Conservation (phyloP, 92 coral and sea anemone species). For the Isaurus tuberculatus region DNA sequence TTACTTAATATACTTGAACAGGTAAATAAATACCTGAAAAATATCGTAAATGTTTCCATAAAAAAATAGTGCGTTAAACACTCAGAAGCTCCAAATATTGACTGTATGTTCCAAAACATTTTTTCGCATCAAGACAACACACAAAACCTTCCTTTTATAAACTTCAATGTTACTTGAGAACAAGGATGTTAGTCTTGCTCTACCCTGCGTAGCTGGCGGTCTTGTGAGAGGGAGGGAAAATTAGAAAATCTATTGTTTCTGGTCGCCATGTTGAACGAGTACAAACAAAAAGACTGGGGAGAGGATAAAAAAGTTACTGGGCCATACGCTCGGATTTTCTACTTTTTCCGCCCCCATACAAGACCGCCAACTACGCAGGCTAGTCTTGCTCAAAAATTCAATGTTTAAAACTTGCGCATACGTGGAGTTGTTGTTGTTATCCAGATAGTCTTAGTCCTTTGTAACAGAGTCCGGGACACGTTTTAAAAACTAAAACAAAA, state of each 20-base stretch:
- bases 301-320: too few relatives aligned
- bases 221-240: too few relatives aligned
- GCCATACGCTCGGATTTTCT: too few relatives aligned
- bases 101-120: neutral
- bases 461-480: neutral
- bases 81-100: neutral
- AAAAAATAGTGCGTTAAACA: too few relatives aligned
- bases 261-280: too few relatives aligned
- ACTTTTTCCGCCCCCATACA: too few relatives aligned
- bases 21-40: conserved; percentile 12
- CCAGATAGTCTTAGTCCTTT: neutral
- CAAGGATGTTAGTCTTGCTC: neutral
- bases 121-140: neutral
- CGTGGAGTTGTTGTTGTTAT: neutral
- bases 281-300: too few relatives aligned
- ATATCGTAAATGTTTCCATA: conserved; percentile 1
- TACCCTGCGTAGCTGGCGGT: too few relatives aligned
- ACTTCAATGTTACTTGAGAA: neutral
- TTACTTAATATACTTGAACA: neutral
- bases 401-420: neutral
- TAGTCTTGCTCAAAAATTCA: neutral
- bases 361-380: too few relatives aligned
- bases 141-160: neutral
- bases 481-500: neutral
- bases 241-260: too few relatives aligned